Percentiles rank a stretch among this genome's conserved stretches.
Conservation (phyloP, 2,113 vertebrate genomes). For the Anolis carolinensis region DNA sequence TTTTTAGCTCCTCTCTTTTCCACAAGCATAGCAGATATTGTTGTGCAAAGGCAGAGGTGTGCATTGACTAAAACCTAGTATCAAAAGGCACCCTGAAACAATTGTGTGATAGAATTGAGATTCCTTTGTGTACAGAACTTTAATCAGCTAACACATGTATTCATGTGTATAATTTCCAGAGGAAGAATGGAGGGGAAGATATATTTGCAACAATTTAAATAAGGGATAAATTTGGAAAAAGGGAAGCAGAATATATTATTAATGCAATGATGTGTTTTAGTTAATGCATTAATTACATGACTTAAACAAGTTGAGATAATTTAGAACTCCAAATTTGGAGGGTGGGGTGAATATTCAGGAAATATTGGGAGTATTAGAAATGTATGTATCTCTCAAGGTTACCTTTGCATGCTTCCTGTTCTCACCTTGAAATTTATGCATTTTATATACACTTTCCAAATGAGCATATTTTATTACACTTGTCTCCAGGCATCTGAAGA, state of each 20-base stretch:
- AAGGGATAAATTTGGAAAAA: not conserved
- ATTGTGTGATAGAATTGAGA: not conserved
- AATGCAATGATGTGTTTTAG: not conserved
- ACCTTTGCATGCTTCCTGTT: not conserved
- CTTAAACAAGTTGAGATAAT: not conserved
- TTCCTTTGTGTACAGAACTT: not conserved
- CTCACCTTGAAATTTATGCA: not conserved
- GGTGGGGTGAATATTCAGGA: not conserved
- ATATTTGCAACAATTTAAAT: not conserved
- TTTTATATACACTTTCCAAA: no score
- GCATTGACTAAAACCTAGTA: not conserved
- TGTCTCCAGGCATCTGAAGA: not conserved
- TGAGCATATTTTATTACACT: no score
- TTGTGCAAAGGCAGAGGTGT: no score
- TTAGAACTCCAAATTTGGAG: not conserved
- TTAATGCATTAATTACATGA: not conserved
- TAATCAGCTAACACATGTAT: not conserved
- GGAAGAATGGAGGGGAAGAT: not conserved
- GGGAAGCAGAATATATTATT: not conserved
- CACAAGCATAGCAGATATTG: no score
- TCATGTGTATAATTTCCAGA: not conserved
- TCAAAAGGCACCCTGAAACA: not conserved
- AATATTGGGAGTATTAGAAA: not conserved
- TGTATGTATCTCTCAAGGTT: no score
- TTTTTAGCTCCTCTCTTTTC: no score